Percentiles rank a stretch among this genome's conserved stretches.
Evolutionary conservation across 2,113 vertebrate species (phyloP).

Genomic region (Megalops atlanticus): DNA sequence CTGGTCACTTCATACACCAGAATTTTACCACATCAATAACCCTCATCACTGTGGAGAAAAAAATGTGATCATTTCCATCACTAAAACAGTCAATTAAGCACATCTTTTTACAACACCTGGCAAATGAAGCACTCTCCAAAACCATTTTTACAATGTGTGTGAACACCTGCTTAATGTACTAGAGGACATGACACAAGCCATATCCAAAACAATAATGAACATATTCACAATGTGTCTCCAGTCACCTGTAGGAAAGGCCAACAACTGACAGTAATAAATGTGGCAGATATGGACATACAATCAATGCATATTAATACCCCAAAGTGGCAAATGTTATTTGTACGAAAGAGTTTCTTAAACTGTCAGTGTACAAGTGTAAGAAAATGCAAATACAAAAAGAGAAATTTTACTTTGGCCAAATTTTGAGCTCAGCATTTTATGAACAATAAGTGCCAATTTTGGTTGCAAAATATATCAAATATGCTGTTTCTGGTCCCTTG

Average conservation of each 20-base stretch:
- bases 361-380: not conserved
- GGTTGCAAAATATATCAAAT: not conserved
- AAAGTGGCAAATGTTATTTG: not conserved
- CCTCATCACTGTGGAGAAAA: not conserved
- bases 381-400: not conserved
- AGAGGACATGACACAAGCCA: not conserved
- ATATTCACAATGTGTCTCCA: not conserved
- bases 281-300: too few species aligned
- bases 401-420: not conserved
- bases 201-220: not conserved
- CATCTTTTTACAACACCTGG: not conserved
- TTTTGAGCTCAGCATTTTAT: not conserved
- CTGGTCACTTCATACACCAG: not conserved
- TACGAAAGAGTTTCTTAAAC: not conserved
- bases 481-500: not conserved
- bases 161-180: not conserved
- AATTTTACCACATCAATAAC: not conserved
- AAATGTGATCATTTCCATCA: not conserved
- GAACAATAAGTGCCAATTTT: slow-evolving; percentile 1
- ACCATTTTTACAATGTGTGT: not conserved
- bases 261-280: too few species aligned
- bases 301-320: too few species aligned
- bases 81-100: slow-evolving; percentile 3
- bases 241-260: too few species aligned
- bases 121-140: not conserved